These are phyloP conservation scores for Acanthurus lineatus DNA, from an alignment of 2,797 vertebrate species.

Conservation along the genomic window DNA sequence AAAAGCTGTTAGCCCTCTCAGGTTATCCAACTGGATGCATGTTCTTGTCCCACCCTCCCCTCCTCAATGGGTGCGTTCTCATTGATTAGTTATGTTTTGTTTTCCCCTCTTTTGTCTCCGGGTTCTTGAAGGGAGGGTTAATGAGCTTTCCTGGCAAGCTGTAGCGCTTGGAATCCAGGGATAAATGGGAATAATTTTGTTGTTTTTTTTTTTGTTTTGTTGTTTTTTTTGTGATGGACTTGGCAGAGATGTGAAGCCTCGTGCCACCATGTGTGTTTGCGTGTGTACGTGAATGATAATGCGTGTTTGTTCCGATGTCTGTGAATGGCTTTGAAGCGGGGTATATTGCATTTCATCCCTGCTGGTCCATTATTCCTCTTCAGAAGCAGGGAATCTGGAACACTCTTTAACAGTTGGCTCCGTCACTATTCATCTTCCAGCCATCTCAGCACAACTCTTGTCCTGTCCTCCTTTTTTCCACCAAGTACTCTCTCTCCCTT, in stretches of 20 bases:
- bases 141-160: constrained; percentile 84
- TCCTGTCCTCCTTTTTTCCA: constrained; percentile 71
- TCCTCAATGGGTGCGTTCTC: constrained; percentile 75
- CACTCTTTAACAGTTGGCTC: constrained; percentile 70
- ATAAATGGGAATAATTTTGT: constrained; percentile 84
- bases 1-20: constrained; percentile 90
- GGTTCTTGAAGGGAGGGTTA: constrained; percentile 84
- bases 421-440: constrained; percentile 69
- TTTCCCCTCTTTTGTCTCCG: constrained; percentile 80
- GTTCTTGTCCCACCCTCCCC: constrained; percentile 60
- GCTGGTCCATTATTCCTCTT: constrained; percentile 73
- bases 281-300: constrained; percentile 52
- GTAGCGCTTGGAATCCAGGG: constrained; percentile 74
- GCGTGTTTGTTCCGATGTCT: constrained; percentile 69
- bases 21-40: constrained; percentile 89
- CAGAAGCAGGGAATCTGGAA: constrained; percentile 68
- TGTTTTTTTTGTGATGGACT: constrained; percentile 68
- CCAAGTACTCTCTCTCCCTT: constrained; percentile 62
- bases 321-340: constrained; percentile 65
- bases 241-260: constrained; percentile 79
- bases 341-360: constrained; percentile 74
- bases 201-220: constrained; percentile 40
- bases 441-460: constrained; percentile 72
- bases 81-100: constrained; percentile 87
- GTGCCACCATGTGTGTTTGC: constrained; percentile 62